Evolutionary conservation across 2,888 invertebrate genomes (phyloP), one percentile per base, ranked within the genome.

Genomic region (Beris chalybata): DNA sequence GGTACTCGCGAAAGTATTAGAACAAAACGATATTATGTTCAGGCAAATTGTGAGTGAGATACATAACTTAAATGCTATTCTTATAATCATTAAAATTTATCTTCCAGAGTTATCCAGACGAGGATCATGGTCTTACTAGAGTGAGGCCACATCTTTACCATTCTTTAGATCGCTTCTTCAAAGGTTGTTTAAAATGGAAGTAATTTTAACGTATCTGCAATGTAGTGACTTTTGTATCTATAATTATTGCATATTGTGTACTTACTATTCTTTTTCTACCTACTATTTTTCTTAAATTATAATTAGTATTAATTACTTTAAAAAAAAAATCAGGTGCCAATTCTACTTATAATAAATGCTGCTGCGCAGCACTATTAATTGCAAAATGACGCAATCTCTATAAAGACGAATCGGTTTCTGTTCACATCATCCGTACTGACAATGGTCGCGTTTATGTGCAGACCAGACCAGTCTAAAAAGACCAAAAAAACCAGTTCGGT

Each of bases 141-240:
- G 92, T 94, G 3, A 85, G 92, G 69, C 89, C 89, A 9, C 97
- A 97, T 82, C 84, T 97, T 32, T 96, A 95, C 79, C 93, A 94
- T 79, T 91, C 91, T 0, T 81, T 97, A 76, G 93, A 94, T 78
- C 87, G 89, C 76, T 97, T 95, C 84, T 85, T 93, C 71, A 78
- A 78, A 47, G 79, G 80, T 58, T 81, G 81, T 70, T 80, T 81
- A 66, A 44, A 64, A 52, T 61, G 61, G 61, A 38, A 50, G 4
- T 50, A 59, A 31, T 56, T 30, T 4, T 4, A 56, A 38, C 38
- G 38, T 38, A 38, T 38, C 22, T 22, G 1, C 22, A 22, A 38
- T 38, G 38, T 38, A 5, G 9, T 1, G 38, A 38, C 1, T 38
- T 38, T 38, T 48, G 12, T 15, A 6, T 15, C 6, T 48, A 48